phyloP scores from a whole-genome alignment of 1,140 invertebrate genomes.

The Pseudomyrmex flavicornis region DNA sequence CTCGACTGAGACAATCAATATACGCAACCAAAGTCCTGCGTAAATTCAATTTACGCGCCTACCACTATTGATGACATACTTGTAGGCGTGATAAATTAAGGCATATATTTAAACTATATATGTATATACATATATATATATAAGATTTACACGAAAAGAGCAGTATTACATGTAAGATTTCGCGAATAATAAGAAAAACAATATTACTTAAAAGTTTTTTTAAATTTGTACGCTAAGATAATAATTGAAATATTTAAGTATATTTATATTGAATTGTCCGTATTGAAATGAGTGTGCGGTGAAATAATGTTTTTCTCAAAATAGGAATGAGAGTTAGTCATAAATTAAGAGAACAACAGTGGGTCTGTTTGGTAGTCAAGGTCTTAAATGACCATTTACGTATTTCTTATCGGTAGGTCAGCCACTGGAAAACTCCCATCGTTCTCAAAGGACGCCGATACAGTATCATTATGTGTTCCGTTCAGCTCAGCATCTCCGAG shows the following conservation, averaged over 20 bases:
- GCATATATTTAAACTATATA: neutral
- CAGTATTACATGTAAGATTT: no score
- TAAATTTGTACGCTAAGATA: no score
- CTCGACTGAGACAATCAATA: conserved; percentile 58
- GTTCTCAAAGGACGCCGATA: conserved; percentile 6
- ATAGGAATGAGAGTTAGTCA: neutral
- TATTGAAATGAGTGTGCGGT: no score
- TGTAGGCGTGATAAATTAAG: conserved; percentile 8
- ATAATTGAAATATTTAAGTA: neutral
- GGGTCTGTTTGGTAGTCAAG: neutral
- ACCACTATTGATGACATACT: conserved; percentile 35
- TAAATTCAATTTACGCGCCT: conserved; percentile 50
- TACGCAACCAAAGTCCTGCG: conserved; percentile 28
- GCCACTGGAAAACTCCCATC: neutral
- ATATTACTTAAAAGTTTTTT: no score
- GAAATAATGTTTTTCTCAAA: no score
- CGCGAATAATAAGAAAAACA: neutral
- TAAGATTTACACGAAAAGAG: no score
- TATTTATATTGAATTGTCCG: no score
- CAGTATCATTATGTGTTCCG: conserved; percentile 18
- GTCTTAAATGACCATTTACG: conserved; percentile 6
- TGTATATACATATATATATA: no score
- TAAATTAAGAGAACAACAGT: neutral
- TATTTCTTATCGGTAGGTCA: neutral
- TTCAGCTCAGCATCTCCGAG: conserved; percentile 19